phyloP scores from a whole-genome alignment of 1,140 invertebrate genomes.

The Bombus confusus region DNA sequence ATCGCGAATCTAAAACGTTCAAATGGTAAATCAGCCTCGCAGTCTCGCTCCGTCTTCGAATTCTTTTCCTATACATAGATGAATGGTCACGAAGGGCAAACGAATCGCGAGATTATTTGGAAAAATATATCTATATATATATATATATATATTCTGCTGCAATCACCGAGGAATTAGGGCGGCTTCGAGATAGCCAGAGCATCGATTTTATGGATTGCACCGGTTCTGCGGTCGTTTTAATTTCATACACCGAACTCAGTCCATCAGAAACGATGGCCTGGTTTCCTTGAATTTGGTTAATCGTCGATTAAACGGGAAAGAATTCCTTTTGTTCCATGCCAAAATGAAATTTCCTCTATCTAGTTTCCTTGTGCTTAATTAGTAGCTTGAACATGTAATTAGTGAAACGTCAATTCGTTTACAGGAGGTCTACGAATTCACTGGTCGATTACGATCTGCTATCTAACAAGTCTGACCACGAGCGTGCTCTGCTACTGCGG shows the following conservation, averaged over 20 bases:
- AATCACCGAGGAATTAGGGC: conserved; percentile 32
- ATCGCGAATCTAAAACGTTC: neutral
- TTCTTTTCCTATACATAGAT: neutral
- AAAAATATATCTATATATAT: neutral
- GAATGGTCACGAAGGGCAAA: neutral
- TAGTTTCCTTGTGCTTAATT: neutral
- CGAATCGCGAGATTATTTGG: neutral
- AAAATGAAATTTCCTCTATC: too few species aligned
- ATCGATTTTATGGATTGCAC: conserved; percentile 24
- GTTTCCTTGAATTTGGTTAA: neutral
- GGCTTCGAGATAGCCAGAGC: conserved; percentile 3
- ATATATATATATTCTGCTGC: neutral
- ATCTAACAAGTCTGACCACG: neutral
- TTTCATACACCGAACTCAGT: neutral
- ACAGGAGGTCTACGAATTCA: neutral
- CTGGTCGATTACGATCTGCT: neutral
- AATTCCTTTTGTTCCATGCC: too few species aligned
- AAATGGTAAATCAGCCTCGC: neutral
- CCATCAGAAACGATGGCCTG: neutral
- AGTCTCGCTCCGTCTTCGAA: too few species aligned
- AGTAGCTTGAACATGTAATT: neutral
- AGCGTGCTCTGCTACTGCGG: conserved; percentile 2
- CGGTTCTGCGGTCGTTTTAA: conserved; percentile 18
- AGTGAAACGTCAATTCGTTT: neutral
- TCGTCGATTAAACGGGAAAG: neutral